Evolutionary conservation across 2,797 vertebrate species (phyloP).

Genomic region (Remorina albescens): DNA sequence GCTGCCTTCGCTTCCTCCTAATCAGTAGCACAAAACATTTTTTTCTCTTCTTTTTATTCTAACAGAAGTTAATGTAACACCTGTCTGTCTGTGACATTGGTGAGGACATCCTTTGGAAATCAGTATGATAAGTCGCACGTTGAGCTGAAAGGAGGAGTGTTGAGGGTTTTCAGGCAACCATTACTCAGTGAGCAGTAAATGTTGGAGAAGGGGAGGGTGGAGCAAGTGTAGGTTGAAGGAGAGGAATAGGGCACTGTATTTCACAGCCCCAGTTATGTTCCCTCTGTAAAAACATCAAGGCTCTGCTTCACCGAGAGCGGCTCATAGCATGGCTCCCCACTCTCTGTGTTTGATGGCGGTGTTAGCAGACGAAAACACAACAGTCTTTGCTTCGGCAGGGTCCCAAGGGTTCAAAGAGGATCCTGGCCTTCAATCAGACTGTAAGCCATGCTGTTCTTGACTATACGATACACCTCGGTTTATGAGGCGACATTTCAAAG

Average conservation of each 20-base stretch:
- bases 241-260: constrained; percentile 52
- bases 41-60: neutral
- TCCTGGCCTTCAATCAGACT: constrained; percentile 32
- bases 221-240: constrained; percentile 37
- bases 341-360: constrained; percentile 60
- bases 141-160: constrained; percentile 14
- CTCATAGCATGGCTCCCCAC: constrained; percentile 58
- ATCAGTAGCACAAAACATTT: neutral
- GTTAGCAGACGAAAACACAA: constrained; percentile 53
- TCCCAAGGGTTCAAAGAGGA: constrained; percentile 45
- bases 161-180: constrained; percentile 6
- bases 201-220: constrained; percentile 9
- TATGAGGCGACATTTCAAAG: neutral
- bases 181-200: constrained; percentile 2
- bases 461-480: neutral
- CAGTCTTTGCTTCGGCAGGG: constrained; percentile 20
- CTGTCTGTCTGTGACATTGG: neutral
- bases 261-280: constrained; percentile 57
- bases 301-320: constrained; percentile 49
- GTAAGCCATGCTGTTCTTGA: neutral
- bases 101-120: neutral
- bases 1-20: neutral
- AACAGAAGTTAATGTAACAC: neutral
- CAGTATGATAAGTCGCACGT: constrained; percentile 1
- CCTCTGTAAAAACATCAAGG: constrained; percentile 75